phyloP scores from a whole-genome alignment of 2,797 vertebrate species.

The Leuciscus waleckii region DNA sequence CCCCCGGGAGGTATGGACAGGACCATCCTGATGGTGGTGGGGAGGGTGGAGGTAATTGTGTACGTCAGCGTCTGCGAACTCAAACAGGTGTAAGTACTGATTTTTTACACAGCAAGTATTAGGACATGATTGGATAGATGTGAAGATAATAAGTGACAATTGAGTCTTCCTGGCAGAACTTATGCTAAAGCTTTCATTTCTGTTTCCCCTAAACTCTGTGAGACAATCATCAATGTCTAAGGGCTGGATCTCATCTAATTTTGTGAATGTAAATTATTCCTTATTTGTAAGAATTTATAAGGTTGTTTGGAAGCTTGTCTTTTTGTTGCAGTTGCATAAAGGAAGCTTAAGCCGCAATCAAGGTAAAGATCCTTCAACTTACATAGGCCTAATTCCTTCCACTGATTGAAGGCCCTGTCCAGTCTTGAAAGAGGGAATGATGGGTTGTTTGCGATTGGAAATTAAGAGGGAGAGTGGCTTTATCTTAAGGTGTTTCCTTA shows the following conservation, averaged over 20 bases:
- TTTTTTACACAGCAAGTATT: too few species aligned
- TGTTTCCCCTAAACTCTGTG: constrained; percentile 1
- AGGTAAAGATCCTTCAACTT: background rate
- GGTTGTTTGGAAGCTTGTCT: background rate
- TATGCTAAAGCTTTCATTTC: background rate
- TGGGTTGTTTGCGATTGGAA: background rate
- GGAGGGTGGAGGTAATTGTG: too few species aligned
- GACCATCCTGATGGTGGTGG: too few species aligned
- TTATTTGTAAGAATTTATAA: background rate
- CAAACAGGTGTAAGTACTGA: too few species aligned
- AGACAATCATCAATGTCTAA: background rate
- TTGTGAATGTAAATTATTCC: background rate
- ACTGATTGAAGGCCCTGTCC: background rate
- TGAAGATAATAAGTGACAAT: too few species aligned
- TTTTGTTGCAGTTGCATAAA: background rate
- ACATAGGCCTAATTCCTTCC: background rate
- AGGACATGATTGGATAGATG: too few species aligned
- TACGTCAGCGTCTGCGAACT: too few species aligned
- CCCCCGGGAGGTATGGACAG: too few species aligned
- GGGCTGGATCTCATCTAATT: background rate
- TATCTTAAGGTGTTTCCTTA: background rate
- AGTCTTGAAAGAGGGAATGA: background rate
- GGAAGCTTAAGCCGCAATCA: background rate
- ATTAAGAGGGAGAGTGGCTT: background rate
- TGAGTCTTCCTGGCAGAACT: too few species aligned